Evolutionary conservation across 2,113 vertebrate species (phyloP).

Genomic region (Indicator indicator): DNA sequence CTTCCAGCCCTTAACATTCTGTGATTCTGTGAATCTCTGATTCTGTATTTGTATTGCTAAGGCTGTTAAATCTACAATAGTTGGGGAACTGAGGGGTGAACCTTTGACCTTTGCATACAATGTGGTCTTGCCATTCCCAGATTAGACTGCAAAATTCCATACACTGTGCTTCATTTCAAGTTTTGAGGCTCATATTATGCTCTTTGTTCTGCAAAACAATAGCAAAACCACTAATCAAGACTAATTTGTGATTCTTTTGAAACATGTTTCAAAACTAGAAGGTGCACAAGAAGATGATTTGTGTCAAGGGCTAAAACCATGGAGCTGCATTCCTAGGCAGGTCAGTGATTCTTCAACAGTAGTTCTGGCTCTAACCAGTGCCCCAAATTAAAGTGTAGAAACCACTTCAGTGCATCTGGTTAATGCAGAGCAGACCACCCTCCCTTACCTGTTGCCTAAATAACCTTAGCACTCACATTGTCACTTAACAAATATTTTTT

Average conservation of each 20-base stretch:
- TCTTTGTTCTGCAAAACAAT: background rate
- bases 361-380: background rate
- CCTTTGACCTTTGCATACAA: background rate
- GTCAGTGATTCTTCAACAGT: background rate
- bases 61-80: background rate
- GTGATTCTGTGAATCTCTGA: too few species aligned
- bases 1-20: too few species aligned
- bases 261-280: background rate
- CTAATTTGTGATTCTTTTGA: background rate
- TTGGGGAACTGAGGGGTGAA: background rate
- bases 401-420: background rate
- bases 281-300: background rate
- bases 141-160: background rate
- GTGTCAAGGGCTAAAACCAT: background rate
- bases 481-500: background rate
- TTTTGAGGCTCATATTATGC: background rate
- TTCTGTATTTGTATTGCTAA: background rate
- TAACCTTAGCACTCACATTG: background rate
- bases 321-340: background rate
- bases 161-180: background rate
- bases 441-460: background rate
- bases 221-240: background rate
- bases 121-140: background rate
- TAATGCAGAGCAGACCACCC: background rate
- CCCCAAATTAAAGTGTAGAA: background rate